Conservation (phyloP, 2,888 invertebrate genomes). For the Callimorpha dominula region DNA sequence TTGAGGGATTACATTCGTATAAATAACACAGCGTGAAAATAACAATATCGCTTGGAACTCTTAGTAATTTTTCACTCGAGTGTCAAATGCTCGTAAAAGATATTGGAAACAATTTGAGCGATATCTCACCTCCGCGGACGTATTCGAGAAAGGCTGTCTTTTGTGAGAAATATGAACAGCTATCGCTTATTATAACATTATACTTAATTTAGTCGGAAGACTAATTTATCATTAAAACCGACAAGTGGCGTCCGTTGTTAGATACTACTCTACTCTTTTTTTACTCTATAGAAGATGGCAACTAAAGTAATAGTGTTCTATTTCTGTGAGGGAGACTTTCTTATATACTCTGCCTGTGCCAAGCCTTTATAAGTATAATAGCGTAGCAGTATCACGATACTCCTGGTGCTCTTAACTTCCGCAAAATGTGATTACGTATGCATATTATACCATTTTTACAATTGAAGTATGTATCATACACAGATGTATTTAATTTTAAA, state of each 20-base stretch:
- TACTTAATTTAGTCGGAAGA: slow-evolving; percentile 47
- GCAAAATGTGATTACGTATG: neutral
- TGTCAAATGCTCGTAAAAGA: slow-evolving; percentile 82
- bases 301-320: too few relatives aligned
- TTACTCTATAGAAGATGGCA: too few relatives aligned
- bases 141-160: slow-evolving; percentile 57
- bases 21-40: slow-evolving; percentile 68
- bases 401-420: too few relatives aligned
- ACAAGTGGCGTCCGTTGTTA: slow-evolving; percentile 36
- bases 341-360: too few relatives aligned
- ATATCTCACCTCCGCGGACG: slow-evolving; percentile 73
- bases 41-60: slow-evolving; percentile 70
- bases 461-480: neutral
- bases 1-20: slow-evolving; percentile 51
- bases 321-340: too few relatives aligned
- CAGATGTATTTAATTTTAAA: neutral
- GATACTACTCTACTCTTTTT: neutral
- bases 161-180: slow-evolving; percentile 67
- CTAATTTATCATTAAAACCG: slow-evolving; percentile 53
- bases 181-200: slow-evolving; percentile 57
- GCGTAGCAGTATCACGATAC: too few relatives aligned
- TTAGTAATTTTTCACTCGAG: slow-evolving; percentile 77
- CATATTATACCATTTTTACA: neutral
- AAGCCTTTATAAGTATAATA: too few relatives aligned
- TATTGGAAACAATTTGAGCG: slow-evolving; percentile 83